Conservation (phyloP, 2,113 vertebrate species). For the Phoenicopterus ruber region DNA sequence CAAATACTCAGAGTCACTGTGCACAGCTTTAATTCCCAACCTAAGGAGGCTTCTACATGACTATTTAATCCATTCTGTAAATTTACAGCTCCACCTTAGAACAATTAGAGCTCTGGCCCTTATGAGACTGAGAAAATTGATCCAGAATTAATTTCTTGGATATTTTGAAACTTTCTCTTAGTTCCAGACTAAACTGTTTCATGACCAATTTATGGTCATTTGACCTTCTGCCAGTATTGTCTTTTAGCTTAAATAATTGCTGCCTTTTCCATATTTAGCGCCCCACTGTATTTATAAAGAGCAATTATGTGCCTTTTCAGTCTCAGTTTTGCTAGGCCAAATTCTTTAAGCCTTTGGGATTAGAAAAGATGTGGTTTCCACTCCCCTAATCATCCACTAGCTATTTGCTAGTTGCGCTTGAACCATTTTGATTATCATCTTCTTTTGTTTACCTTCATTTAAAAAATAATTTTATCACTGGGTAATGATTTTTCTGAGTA, state of each 20-base stretch:
- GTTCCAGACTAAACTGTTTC: neutral
- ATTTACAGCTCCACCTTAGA: neutral
- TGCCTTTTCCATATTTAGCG: neutral
- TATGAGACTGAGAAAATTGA: neutral
- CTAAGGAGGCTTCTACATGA: neutral
- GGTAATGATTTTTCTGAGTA: conserved; percentile 28
- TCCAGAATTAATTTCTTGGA: neutral
- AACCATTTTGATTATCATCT: neutral
- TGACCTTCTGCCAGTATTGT: neutral
- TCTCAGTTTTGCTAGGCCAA: neutral
- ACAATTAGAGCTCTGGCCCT: neutral
- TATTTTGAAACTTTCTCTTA: neutral
- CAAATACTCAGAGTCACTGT: neutral
- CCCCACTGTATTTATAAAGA: neutral
- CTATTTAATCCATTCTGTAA: neutral
- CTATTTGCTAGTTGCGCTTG: neutral
- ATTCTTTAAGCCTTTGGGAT: neutral
- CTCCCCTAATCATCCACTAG: neutral
- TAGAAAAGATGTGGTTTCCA: neutral
- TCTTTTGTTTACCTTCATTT: conserved; percentile 3
- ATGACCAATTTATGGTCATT: neutral
- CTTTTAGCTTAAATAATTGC: neutral
- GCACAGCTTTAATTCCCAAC: neutral
- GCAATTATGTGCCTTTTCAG: neutral
- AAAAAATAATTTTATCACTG: neutral